Evolutionary conservation across 92 coral and sea anemone genomes (phyloP), one percentile per base, ranked within the genome.

Genomic region (Diadumene lineata): DNA sequence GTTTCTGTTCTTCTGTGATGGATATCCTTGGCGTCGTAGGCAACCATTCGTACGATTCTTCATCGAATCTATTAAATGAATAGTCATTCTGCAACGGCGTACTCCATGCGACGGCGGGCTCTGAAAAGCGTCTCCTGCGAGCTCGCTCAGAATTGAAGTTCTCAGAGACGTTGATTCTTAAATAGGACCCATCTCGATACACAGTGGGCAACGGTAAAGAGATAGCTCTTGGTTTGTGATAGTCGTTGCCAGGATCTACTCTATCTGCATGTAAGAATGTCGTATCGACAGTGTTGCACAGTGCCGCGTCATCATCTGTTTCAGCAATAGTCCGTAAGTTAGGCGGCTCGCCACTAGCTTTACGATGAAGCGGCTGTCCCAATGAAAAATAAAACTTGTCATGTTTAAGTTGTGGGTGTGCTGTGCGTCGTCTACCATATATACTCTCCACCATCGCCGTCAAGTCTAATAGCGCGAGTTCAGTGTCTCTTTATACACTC

Each of bases 171-270:
- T 77, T 86, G 27, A 90, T 75, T 63, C 87, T 82, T 33, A 90
- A 65, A 68, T 90, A 90, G 31, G 91, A 86, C 60, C 96, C 96
- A 70, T 90, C 96, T 56, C 96, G 75, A 66, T 90, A 90, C 34
- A 90, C 81, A 26, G 91, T 84, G 7, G 96, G 96, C 43, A 90
- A 75, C 7, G 96, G 96, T 33, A 90, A 67, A 0, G 96, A 90
- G 67, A 82, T 71, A 0, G 96, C 89, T 22, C 96, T 68, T 31
- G 86, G 83, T 48, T 69, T 72, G 19, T 28, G 68, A 62, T 19
- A 13, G 18, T 50, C 51, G 28, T n/a, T n/a, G n/a, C n/a, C 1
- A 4, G 2, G 31, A 7, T 31, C 75, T 32, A 66, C 55, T 22
- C 31, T 34, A 7, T 58, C 63, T 58, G 30, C 33, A 53, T 27